A percentile compares a stretch with the other conserved stretches of the same genome.
Conservation (phyloP, 2,113 vertebrate genomes). For the Hippocampus barbouri region DNA sequence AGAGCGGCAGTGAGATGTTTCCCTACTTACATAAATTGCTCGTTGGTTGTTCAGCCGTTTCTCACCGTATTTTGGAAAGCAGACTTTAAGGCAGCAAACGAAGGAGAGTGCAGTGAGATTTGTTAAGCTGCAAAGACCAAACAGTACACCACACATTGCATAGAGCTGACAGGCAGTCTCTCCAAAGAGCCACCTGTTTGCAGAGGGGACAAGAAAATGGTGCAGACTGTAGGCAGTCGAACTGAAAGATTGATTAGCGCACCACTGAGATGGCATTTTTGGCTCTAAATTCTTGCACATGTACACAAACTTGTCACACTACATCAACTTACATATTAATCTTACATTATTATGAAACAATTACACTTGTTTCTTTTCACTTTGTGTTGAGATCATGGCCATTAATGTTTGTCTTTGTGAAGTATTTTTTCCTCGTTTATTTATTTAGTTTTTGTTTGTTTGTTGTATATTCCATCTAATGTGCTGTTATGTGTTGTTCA, state of each 20-base stretch:
- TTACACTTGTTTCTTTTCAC: too few species aligned
- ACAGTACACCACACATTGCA: constrained; percentile 79
- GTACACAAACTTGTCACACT: too few species aligned
- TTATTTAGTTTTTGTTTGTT: too few species aligned
- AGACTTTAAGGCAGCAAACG: constrained; percentile 87
- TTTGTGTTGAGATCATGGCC: too few species aligned
- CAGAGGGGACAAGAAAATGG: constrained; percentile 8
- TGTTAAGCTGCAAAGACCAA: constrained; percentile 80
- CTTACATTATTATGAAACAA: too few species aligned
- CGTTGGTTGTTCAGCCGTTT: background rate
- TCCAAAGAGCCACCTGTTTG: constrained; percentile 80
- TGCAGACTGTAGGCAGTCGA: background rate
- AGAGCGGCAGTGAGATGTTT: constrained; percentile 9
- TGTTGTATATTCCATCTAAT: too few species aligned
- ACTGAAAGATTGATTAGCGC: background rate
- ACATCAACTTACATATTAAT: too few species aligned
- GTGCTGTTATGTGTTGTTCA: too few species aligned
- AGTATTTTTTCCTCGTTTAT: too few species aligned
- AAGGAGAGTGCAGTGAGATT: constrained; percentile 80
- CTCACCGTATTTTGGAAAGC: constrained; percentile 76
- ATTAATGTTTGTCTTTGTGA: too few species aligned
- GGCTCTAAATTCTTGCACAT: too few species aligned
- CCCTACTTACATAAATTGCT: background rate
- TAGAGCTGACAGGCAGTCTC: constrained; percentile 74
- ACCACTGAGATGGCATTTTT: too few species aligned